A percentile compares a stretch with the other conserved stretches of the same genome.
Evolutionary conservation across 2,888 invertebrate species (phyloP).

Genomic region (Lasioglossum figueresi): DNA sequence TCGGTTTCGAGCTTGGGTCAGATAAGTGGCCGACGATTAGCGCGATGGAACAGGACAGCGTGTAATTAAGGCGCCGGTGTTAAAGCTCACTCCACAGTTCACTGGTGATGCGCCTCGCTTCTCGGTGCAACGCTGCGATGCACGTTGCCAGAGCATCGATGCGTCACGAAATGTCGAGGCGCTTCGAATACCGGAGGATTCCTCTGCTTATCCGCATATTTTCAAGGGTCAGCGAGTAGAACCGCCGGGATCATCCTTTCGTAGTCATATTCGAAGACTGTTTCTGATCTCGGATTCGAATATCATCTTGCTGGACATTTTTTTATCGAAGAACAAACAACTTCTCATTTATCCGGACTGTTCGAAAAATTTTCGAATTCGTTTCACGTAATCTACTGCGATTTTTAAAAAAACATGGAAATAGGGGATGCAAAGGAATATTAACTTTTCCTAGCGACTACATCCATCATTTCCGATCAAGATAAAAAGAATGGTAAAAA

Average conservation of each 20-base stretch:
- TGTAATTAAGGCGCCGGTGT: constrained; percentile 60
- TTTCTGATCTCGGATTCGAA: not conserved
- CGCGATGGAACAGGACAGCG: constrained; percentile 47
- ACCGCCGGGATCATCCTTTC: constrained; percentile 39
- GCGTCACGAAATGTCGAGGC: constrained; percentile 65
- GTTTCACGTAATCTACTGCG: too few relatives aligned
- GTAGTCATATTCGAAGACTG: constrained; percentile 31
- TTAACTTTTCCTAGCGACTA: not conserved
- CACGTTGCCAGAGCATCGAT: constrained; percentile 51
- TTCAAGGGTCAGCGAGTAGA: constrained; percentile 71
- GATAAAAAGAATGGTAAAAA: not conserved
- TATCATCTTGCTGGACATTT: not conserved
- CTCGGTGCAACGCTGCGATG: constrained; percentile 24
- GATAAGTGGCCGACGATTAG: constrained; percentile 52
- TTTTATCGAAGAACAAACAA: not conserved
- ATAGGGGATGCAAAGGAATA: not conserved
- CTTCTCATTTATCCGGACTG: too few relatives aligned
- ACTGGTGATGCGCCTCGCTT: constrained; percentile 50
- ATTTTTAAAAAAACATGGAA: not conserved
- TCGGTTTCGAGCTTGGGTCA: constrained; percentile 22
- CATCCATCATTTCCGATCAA: not conserved
- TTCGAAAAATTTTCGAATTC: too few relatives aligned
- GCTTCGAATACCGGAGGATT: constrained; percentile 64
- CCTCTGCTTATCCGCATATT: constrained; percentile 72
- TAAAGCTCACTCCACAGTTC: constrained; percentile 46